Conservation (phyloP, 2,113 vertebrate genomes). For the Apodemus speciosus region DNA sequence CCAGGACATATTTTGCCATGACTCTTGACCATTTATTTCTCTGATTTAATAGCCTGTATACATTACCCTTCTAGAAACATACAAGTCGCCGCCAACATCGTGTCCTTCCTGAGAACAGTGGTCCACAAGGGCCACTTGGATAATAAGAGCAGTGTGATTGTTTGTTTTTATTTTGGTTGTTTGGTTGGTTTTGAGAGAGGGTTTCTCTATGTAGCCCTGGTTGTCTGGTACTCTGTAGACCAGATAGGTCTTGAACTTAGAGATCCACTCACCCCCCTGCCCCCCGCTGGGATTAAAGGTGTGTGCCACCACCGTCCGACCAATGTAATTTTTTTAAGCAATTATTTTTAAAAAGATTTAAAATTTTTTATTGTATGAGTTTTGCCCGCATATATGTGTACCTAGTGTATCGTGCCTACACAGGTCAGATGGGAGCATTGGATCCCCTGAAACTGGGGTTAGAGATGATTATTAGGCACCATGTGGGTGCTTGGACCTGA, state of each 20-base stretch:
- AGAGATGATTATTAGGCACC: not conserved
- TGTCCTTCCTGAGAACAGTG: not conserved
- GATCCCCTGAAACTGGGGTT: not conserved
- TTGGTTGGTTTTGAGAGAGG: not conserved
- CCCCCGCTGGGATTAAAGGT: not conserved
- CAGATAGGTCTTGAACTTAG: not conserved
- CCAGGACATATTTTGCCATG: not conserved
- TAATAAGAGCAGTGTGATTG: not conserved
- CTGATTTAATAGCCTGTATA: not conserved
- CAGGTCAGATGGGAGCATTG: too few relatives aligned
- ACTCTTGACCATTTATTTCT: not conserved
- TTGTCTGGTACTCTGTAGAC: not conserved
- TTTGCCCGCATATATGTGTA: not conserved
- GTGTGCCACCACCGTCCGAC: not conserved
- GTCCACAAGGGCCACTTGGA: not conserved
- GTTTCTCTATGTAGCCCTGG: not conserved
- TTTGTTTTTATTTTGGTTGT: too few relatives aligned
- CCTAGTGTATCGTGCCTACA: not conserved
- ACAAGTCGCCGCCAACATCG: not conserved
- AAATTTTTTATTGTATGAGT: not conserved
- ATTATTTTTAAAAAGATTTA: not conserved
- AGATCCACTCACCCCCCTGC: not conserved
- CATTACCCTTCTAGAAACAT: not conserved
- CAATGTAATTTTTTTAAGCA: not conserved
- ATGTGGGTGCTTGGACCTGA: not conserved